Base-by-base conservation (phyloP, 64 coral and sea anemone species). In the Dendrophyllia cribrosa region DNA sequence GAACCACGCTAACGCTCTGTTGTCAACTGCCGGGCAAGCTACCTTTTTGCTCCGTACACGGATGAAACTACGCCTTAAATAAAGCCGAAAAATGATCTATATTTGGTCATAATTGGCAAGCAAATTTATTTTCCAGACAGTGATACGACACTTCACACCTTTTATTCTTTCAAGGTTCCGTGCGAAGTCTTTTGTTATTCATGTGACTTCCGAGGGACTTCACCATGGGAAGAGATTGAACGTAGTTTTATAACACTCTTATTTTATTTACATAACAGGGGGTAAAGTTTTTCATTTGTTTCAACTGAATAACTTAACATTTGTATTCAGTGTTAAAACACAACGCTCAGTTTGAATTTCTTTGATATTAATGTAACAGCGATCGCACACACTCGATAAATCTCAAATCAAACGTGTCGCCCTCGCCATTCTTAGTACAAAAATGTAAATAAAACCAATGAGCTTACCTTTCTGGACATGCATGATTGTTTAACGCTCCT, bases 151-250 rank as follows among this genome's bases (percentile, higher is more conserved):
- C 34, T 34, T 34, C 34, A 34, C 34, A 34, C 34, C 4, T 10
- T 7, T 34, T n/a, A n/a, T n/a, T n/a, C n/a, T n/a, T n/a, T n/a
- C n/a, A n/a, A n/a, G n/a, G n/a, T n/a, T n/a, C n/a, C n/a, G n/a
- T n/a, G n/a, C n/a, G n/a, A n/a, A 13, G 16, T 21, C 49, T 24
- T 77, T 45, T 82, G 58, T 44, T 63, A 20, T 19, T 43, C 80
- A 84, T 84, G 80, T 84, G 80, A 84, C 61, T 84, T 84, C 80
- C 80, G 59, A 49, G 61, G 80, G 62, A 21, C 7, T 49, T 67
- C 63, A 60, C 43, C 46, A 19, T 77, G 19, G 24, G 51, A 77
- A 64, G 9, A 12, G 16, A 7, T 83, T 19, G 23, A 49, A 67
- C 79, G 25, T 49, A 66, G 24, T 66, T 49, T 75, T 75, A 73